Percentiles rank a stretch among this genome's conserved stretches.
phyloP scores from a whole-genome alignment of 1,140 invertebrate species.

The Caenorhabditis brenneri region DNA sequence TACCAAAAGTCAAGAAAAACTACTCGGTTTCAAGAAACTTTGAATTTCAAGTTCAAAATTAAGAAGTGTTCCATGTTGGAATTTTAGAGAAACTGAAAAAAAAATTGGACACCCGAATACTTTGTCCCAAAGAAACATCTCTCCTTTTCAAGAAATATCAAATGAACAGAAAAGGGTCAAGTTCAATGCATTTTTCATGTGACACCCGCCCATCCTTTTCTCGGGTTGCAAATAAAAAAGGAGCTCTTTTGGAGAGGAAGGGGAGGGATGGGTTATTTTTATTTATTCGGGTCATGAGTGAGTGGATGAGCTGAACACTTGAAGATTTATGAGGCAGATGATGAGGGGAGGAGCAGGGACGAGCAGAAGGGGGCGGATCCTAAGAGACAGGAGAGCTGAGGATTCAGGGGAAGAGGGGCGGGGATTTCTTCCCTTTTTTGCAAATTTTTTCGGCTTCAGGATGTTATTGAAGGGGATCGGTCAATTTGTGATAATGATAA shows the following conservation, averaged over 20 bases:
- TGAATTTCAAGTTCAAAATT: no score
- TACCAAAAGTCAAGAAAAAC: no score
- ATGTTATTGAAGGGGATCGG: no score
- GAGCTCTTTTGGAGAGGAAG: neutral
- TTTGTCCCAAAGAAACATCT: neutral
- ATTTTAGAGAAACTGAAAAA: no score
- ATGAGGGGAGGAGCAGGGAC: neutral
- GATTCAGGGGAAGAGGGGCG: neutral
- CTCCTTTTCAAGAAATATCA: neutral
- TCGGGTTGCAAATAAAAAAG: neutral
- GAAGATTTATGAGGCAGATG: constrained; percentile 39
- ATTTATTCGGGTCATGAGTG: no score
- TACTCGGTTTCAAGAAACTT: no score
- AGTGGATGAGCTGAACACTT: constrained; percentile 28
- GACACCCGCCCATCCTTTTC: neutral
- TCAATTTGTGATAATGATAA: no score
- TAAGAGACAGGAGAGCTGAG: neutral
- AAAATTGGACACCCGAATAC: no score
- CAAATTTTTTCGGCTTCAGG: no score
- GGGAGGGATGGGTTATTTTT: no score
- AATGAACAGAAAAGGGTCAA: neutral
- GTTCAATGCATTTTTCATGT: constrained; percentile 21
- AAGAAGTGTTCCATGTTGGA: no score
- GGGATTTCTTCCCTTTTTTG: neutral
- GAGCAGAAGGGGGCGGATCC: neutral